These are phyloP conservation scores for Cassiopea xamachana DNA, from an alignment of 30 jellyfish, hydroid and myxozoan species.

Conservation along the genomic window DNA sequence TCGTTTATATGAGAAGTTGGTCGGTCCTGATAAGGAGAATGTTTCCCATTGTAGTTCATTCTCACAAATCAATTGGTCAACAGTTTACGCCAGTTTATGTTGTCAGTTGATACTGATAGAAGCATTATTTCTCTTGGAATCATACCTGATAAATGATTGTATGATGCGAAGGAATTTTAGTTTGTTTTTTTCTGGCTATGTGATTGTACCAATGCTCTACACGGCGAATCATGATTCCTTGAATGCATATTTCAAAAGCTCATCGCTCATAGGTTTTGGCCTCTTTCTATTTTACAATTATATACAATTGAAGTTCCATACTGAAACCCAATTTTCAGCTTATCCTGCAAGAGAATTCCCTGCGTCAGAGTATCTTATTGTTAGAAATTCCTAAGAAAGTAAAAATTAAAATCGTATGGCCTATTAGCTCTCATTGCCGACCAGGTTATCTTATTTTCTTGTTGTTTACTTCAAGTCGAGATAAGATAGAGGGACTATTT, in stretches of 20 bases:
- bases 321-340: background rate
- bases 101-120: no score
- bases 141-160: no score
- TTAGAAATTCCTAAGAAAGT: background rate
- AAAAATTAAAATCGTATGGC: background rate
- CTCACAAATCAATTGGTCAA: no score
- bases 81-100: no score
- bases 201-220: no score
- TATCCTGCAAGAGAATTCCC: background rate
- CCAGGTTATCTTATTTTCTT: background rate
- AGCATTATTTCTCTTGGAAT: no score
- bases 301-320: background rate
- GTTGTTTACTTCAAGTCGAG: conserved; percentile 31
- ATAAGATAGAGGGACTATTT: background rate
- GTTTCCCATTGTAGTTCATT: no score
- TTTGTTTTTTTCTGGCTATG: no score
- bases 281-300: background rate
- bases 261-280: background rate
- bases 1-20: no score
- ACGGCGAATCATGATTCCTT: background rate
- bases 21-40: no score
- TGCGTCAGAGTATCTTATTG: background rate
- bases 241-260: background rate
- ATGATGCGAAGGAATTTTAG: no score
- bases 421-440: background rate